Percentiles rank a stretch among this genome's conserved stretches.
Evolutionary conservation across 2,888 invertebrate genomes (phyloP).

Genomic region (Patella ulyssiponensis): DNA sequence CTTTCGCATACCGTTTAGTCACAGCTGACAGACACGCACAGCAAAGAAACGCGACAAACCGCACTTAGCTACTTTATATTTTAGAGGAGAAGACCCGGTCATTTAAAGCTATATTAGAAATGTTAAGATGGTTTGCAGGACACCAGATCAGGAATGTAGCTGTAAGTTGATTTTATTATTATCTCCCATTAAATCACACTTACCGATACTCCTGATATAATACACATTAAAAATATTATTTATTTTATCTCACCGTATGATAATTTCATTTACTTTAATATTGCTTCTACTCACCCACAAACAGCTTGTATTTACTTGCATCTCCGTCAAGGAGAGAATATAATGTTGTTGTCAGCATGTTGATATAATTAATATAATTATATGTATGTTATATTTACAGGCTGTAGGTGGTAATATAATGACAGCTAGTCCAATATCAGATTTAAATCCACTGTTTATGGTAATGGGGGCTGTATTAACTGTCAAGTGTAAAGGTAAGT

Average conservation of each 20-base stretch:
- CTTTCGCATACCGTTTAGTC: too few relatives aligned
- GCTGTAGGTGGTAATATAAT: slow-evolving; percentile 93
- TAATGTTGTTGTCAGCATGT: too few relatives aligned
- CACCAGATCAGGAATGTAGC: slow-evolving; percentile 95
- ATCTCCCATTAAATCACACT: not conserved
- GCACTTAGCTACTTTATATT: not conserved
- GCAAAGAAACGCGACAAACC: too few relatives aligned
- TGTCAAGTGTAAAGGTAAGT: slow-evolving; percentile 47
- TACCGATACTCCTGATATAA: not conserved
- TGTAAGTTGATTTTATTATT: slow-evolving; percentile 59
- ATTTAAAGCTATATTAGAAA: slow-evolving; percentile 75
- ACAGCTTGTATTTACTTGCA: too few relatives aligned
- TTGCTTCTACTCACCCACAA: too few relatives aligned
- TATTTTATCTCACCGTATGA: too few relatives aligned
- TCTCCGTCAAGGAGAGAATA: too few relatives aligned
- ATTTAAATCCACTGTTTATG: slow-evolving; percentile 91
- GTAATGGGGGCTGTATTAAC: slow-evolving; percentile 76
- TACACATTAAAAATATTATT: not conserved
- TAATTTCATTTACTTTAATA: too few relatives aligned
- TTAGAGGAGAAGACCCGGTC: slow-evolving; percentile 18
- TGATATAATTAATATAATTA: not conserved
- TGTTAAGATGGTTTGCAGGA: slow-evolving; percentile 95
- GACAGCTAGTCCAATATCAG: slow-evolving; percentile 95
- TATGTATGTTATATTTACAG: slow-evolving; percentile 63
- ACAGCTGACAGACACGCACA: too few relatives aligned